These are phyloP conservation scores for Neolamprologus longior DNA, from an alignment of 2,113 vertebrate species.

Conservation along the genomic window DNA sequence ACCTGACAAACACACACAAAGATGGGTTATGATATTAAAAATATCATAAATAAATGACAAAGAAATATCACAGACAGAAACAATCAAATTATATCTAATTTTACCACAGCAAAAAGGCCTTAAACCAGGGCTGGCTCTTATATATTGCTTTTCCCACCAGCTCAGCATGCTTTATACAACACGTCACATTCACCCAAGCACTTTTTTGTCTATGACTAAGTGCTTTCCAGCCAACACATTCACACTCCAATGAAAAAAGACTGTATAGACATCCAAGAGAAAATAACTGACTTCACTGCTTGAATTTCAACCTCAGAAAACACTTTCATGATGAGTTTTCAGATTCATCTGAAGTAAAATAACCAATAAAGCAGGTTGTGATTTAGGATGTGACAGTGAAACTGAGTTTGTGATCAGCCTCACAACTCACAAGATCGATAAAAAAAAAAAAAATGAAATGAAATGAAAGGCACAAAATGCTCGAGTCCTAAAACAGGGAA, in stretches of 20 bases:
- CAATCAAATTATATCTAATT: neutral
- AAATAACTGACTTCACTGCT: neutral
- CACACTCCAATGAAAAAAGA: neutral
- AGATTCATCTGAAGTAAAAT: neutral
- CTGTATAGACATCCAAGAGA: neutral
- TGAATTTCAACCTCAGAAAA: neutral
- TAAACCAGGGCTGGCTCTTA: neutral
- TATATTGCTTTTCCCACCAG: neutral
- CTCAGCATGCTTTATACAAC: neutral
- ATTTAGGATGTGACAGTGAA: neutral
- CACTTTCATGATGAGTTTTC: neutral
- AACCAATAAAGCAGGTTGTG: neutral
- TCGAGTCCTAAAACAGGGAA: neutral
- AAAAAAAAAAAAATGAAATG: neutral
- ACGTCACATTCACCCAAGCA: neutral
- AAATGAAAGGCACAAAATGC: neutral
- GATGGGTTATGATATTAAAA: neutral
- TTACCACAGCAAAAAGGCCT: neutral
- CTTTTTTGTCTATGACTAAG: neutral
- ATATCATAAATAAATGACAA: neutral
- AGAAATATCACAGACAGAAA: neutral
- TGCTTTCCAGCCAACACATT: neutral
- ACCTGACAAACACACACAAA: slow-evolving; percentile 51
- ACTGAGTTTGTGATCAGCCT: neutral
- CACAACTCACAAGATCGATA: neutral